These are phyloP conservation scores for Columba livia DNA, from an alignment of 2,113 vertebrate species.

Conservation along the genomic window DNA sequence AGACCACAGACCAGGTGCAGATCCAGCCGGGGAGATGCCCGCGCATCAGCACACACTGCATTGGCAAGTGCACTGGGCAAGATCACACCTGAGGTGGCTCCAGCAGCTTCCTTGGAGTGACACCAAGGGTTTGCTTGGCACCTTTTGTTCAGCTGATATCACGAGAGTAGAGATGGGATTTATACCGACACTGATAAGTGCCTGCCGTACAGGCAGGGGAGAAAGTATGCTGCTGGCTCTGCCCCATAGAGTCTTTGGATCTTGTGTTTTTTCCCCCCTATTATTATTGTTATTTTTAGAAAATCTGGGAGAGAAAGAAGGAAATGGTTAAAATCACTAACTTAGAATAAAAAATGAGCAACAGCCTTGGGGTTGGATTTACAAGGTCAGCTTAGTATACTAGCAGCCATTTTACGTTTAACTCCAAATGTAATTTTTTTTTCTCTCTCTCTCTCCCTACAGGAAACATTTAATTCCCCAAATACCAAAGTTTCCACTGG, in stretches of 20 bases:
- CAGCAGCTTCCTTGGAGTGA: neutral
- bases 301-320: neutral
- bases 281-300: constrained; percentile 13
- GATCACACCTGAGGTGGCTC: neutral
- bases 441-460: neutral
- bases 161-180: neutral
- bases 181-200: neutral
- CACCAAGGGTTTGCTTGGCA: neutral
- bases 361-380: neutral
- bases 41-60: neutral
- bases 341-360: neutral
- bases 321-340: neutral
- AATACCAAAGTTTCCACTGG: neutral
- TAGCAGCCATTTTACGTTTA: neutral
- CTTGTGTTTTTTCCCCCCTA: accelerated
- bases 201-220: neutral
- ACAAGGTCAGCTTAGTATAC: neutral
- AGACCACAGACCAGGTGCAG: neutral
- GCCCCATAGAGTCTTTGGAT: neutral
- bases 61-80: neutral
- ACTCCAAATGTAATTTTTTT: neutral
- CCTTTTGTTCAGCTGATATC: constrained; percentile 2
- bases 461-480: neutral
- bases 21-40: neutral
- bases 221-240: neutral